Conservation (phyloP, 2,797 vertebrate species). For the Neosilurus mollespiculum region DNA sequence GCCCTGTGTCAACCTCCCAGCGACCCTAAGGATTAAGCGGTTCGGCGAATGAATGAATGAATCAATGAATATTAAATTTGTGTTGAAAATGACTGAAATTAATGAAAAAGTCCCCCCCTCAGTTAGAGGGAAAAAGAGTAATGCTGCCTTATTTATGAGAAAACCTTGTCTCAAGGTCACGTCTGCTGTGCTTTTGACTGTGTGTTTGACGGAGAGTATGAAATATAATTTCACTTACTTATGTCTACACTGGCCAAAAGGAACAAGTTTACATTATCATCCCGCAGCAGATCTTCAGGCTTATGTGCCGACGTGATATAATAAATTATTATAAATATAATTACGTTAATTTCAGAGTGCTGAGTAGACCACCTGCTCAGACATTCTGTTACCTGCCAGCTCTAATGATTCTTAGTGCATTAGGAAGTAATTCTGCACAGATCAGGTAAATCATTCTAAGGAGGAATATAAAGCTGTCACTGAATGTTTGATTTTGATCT, state of each 20-base stretch:
- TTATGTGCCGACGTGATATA: conserved; percentile 33
- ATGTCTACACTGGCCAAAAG: neutral
- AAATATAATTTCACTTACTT: neutral
- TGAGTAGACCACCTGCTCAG: conserved; percentile 41
- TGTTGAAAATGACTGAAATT: neutral
- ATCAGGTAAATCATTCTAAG: neutral
- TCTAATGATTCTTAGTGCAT: conserved; percentile 42
- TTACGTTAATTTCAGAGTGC: conserved; percentile 63
- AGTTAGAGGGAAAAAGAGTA: conserved; percentile 42
- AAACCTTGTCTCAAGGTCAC: conserved; percentile 19
- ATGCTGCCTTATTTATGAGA: neutral
- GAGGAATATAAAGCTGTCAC: neutral
- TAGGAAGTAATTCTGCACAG: neutral
- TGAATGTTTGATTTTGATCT: neutral
- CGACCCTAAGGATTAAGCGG: too few species aligned
- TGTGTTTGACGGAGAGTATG: neutral
- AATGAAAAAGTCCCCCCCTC: too few species aligned
- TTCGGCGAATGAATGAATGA: too few species aligned
- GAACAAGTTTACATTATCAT: neutral
- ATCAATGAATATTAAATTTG: neutral
- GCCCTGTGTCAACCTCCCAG: too few species aligned
- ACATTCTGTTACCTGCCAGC: conserved; percentile 61
- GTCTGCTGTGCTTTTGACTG: conserved; percentile 44
- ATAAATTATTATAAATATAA: conserved; percentile 59
- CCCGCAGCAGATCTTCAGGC: neutral